Evolutionary conservation across 2,888 invertebrate genomes (phyloP).

Genomic region (Aromia moschata): DNA sequence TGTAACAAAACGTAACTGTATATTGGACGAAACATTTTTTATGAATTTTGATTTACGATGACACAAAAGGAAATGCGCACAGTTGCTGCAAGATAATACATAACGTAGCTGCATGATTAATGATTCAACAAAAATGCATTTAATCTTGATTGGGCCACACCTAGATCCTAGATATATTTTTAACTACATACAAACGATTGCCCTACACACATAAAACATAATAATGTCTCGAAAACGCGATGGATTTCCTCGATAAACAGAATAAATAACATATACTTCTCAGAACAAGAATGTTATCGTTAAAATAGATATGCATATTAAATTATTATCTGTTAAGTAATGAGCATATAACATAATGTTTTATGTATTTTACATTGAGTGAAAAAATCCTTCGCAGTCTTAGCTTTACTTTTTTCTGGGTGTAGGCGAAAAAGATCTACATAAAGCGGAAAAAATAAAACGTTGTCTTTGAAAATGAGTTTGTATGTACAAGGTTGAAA

Average conservation of each 20-base stretch:
- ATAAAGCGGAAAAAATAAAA: not conserved
- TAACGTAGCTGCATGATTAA: slow-evolving; percentile 2
- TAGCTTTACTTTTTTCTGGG: not conserved
- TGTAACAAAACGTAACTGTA: too few relatives aligned
- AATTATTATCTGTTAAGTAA: too few relatives aligned
- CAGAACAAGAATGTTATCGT: too few relatives aligned
- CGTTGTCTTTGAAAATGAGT: not conserved
- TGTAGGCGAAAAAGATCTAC: not conserved
- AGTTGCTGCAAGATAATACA: slow-evolving; percentile 7
- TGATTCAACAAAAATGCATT: slow-evolving; percentile 20
- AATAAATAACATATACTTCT: too few relatives aligned
- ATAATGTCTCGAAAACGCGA: too few relatives aligned
- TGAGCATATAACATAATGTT: too few relatives aligned
- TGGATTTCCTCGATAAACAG: too few relatives aligned
- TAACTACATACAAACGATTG: slow-evolving; percentile 4
- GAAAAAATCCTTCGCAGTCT: too few relatives aligned
- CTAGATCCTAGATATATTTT: slow-evolving; percentile 25
- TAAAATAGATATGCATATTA: too few relatives aligned
- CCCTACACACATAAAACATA: not conserved
- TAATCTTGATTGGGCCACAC: slow-evolving; percentile 22
- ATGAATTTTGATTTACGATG: not conserved
- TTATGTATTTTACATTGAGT: too few relatives aligned
- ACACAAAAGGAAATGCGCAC: slow-evolving; percentile 16
- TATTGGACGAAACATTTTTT: too few relatives aligned
- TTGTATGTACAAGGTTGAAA: not conserved